Evolutionary conservation across 2,113 vertebrate species (phyloP), one percentile per base, ranked within the genome.

Genomic region (Paratilapia polleni): DNA sequence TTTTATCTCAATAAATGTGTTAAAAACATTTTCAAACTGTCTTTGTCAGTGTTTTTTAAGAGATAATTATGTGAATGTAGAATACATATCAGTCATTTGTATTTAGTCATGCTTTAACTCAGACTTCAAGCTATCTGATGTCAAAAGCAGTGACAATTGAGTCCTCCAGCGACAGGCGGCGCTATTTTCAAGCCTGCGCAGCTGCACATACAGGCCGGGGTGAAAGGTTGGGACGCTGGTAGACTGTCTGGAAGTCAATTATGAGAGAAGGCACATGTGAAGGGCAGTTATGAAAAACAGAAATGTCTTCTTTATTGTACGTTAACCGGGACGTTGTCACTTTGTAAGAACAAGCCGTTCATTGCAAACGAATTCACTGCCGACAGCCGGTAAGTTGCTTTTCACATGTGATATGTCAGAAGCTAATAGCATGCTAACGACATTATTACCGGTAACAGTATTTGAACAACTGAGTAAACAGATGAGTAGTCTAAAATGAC

Each of bases 151-250:
- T 31, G 28, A 52, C 26, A 52, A 6, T 5, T 17, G 4, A 36
- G 92, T 94, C 93, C 92, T 94, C 95, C 93, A 76, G 70, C 82
- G 4, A 8, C 9, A 15, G 68, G 84, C 0, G 94, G 87, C 86
- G 90, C 86, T 82, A 60, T 83, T 73, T 54, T 31, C 43, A 31
- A 4, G 22, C 9, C 4, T 3, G n/a, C 70, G 77, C 58, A 41
- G 82, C 77, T 81, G 43, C 54, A 15, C 14, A 3, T n/a, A n/a
- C 6, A 12, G 10, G 1, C 17, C 17, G 47, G 58, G 59, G 86
- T 89, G 10, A 80, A 7, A 62, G 89, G 70, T 85, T 22, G 6
- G 6, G 3, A 56, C 12, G 14, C 74, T 52, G 68, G 17, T 20
- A 47, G 47, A 31, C 47, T 20, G 47, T 49, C 15, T 54, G 19